These are phyloP conservation scores for Caenorhabditis remanei DNA, from an alignment of 1,140 invertebrate genomes.

Conservation along the genomic window DNA sequence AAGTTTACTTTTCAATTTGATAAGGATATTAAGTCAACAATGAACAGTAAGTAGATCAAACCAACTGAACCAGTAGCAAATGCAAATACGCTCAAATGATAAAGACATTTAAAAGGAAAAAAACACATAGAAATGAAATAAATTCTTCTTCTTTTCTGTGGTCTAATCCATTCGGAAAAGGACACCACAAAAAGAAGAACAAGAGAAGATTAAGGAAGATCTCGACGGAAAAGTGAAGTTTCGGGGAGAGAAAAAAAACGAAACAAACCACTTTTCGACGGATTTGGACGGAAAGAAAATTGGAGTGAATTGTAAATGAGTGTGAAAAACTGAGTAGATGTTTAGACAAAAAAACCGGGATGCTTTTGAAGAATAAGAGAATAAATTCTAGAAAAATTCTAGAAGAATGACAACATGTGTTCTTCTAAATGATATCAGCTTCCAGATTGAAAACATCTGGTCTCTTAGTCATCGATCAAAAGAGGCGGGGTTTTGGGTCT, in stretches of 20 bases:
- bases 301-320: neutral
- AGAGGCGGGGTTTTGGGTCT: too few species aligned
- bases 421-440: too few species aligned
- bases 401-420: too few species aligned
- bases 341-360: neutral
- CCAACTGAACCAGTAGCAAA: too few species aligned
- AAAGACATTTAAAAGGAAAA: too few species aligned
- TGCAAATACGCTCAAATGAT: too few species aligned
- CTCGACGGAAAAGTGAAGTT: too few species aligned
- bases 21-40: neutral
- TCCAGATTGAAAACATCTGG: too few species aligned
- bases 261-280: constrained; percentile 14
- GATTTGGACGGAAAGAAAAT: neutral
- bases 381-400: neutral
- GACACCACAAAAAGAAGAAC: neutral
- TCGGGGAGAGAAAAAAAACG: too few species aligned
- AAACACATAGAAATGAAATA: too few species aligned
- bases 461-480: too few species aligned
- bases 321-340: neutral
- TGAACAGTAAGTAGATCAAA: neutral
- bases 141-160: neutral
- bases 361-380: neutral
- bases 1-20: neutral
- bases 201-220: too few species aligned
- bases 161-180: neutral